Evolutionary conservation across 2,113 vertebrate genomes (phyloP).

Genomic region (Cochlearius cochlearius): DNA sequence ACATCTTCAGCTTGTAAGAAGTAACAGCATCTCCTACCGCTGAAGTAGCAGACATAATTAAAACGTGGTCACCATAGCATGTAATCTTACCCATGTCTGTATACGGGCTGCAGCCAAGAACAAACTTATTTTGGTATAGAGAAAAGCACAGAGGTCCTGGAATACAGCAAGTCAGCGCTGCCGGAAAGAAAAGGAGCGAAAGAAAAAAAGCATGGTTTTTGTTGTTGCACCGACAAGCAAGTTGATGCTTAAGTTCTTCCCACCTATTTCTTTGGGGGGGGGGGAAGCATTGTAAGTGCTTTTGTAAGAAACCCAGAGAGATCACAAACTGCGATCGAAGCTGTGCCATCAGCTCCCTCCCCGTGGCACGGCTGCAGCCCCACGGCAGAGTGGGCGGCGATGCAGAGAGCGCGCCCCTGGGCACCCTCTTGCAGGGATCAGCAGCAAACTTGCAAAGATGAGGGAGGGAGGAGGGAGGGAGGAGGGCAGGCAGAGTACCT

Average conservation of each 20-base stretch:
- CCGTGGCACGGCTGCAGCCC: too few species aligned
- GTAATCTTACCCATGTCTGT: background rate
- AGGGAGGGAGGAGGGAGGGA: background rate
- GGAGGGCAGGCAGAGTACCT: background rate
- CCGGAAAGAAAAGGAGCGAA: background rate
- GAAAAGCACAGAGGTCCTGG: background rate
- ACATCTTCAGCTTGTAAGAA: background rate
- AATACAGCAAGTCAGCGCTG: background rate
- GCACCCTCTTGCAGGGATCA: background rate
- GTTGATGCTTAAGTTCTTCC: background rate
- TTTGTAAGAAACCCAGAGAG: background rate
- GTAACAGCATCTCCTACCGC: background rate
- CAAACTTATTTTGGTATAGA: background rate
- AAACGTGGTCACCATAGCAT: background rate
- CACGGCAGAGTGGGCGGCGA: background rate
- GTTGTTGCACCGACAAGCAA: background rate
- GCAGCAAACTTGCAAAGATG: background rate
- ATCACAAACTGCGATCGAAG: rapidly evolving
- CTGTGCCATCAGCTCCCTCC: too few species aligned
- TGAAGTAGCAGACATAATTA: background rate
- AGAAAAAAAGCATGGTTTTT: rapidly evolving
- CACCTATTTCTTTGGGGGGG: background rate
- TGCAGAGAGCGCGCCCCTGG: rapidly evolving
- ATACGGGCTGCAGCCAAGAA: background rate
- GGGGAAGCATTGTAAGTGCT: too few species aligned